Evolutionary conservation across 1,140 invertebrate genomes (phyloP).

Genomic region (Harpegnathos saltator): DNA sequence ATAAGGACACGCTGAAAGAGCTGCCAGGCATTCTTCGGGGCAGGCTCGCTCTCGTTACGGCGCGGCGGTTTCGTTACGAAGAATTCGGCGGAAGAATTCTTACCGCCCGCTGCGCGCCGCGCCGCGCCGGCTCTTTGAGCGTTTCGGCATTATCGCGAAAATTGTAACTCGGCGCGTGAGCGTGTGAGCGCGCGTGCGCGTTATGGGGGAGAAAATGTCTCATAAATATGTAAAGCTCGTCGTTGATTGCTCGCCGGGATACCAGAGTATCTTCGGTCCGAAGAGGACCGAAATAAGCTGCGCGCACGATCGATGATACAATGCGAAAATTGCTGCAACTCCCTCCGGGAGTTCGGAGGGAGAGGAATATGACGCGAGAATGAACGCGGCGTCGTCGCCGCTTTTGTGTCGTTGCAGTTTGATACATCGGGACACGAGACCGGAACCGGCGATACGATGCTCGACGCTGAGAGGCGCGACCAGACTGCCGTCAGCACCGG

Average conservation of each 20-base stretch:
- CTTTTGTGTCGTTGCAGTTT: conserved; percentile 85
- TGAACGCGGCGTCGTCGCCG: background rate
- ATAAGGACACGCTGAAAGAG: conserved; percentile 56
- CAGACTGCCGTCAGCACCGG: conserved; percentile 87
- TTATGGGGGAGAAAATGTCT: conserved; percentile 46
- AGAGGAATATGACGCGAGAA: background rate
- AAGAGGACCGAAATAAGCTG: background rate
- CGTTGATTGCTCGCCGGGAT: background rate
- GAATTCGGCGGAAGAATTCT: conserved; percentile 61
- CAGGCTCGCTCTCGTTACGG: conserved; percentile 37
- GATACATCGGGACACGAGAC: conserved; percentile 91
- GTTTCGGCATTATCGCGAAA: conserved; percentile 61
- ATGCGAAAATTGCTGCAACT: background rate
- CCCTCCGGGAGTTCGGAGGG: no score
- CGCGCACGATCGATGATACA: background rate
- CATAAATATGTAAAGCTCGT: conserved; percentile 52
- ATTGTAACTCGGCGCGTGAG: conserved; percentile 41
- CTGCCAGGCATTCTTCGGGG: conserved; percentile 49
- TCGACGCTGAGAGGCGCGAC: conserved; percentile 89
- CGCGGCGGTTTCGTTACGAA: conserved; percentile 5
- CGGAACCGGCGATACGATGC: conserved; percentile 92
- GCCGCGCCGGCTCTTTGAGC: conserved; percentile 52
- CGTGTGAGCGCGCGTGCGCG: background rate
- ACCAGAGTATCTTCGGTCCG: background rate
- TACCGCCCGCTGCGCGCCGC: conserved; percentile 6